These are phyloP conservation scores for Leptoteleia sp. DNA, from an alignment of 1,140 invertebrate genomes.

Conservation along the genomic window DNA sequence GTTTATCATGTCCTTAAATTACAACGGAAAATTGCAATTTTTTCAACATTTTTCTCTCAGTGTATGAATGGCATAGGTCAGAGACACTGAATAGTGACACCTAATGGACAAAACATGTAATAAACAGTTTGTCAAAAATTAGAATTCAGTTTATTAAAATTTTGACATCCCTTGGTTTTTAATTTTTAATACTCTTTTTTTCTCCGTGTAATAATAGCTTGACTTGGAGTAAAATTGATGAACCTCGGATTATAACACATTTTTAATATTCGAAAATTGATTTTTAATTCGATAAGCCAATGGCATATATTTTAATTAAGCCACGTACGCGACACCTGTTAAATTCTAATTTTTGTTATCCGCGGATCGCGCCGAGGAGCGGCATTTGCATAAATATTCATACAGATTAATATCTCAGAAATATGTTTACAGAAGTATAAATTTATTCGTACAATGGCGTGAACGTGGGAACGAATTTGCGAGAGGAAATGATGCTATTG, in stretches of 20 bases:
- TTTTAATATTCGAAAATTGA: slow-evolving; percentile 35
- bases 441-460: slow-evolving; percentile 40
- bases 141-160: no score
- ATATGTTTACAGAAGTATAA: slow-evolving; percentile 50
- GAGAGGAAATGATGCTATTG: slow-evolving; percentile 45
- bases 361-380: slow-evolving; percentile 11
- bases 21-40: no score
- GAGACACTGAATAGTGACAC: no score
- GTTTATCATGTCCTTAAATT: no score
- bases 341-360: slow-evolving; percentile 46
- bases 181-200: no score
- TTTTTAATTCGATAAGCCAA: slow-evolving; percentile 8
- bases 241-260: neutral
- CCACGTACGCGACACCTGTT: neutral
- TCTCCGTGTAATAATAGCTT: neutral
- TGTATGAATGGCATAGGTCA: no score
- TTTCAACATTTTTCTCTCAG: no score
- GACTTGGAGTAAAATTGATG: slow-evolving; percentile 6
- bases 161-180: no score
- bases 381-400: slow-evolving; percentile 52
- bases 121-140: no score
- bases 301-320: slow-evolving; percentile 14
- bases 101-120: no score
- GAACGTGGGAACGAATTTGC: slow-evolving; percentile 44
- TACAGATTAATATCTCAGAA: slow-evolving; percentile 53